These are phyloP conservation scores for Oligia latruncula DNA, from an alignment of 2,888 invertebrate species.

Conservation along the genomic window DNA sequence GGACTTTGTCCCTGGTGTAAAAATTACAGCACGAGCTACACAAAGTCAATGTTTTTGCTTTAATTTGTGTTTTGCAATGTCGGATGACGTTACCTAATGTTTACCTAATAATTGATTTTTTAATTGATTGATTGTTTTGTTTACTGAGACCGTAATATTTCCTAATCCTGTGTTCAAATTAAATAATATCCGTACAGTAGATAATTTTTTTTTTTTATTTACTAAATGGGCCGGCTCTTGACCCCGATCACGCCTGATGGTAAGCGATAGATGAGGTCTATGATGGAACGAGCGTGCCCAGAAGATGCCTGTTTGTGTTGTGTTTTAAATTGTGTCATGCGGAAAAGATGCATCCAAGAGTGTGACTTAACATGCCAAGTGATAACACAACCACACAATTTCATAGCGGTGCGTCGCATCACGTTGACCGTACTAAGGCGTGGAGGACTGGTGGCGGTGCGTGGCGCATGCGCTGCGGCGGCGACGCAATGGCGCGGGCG, in stretches of 20 bases:
- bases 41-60: neutral
- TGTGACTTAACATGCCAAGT: neutral
- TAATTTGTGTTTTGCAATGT: slow-evolving; percentile 5
- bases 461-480: slow-evolving; percentile 21
- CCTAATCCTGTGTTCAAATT: neutral
- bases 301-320: no score
- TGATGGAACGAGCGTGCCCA: no score
- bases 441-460: neutral
- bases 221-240: no score
- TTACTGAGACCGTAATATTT: slow-evolving; percentile 1
- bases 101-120: neutral
- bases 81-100: neutral
- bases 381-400: neutral
- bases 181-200: neutral
- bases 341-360: neutral
- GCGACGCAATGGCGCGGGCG: neutral
- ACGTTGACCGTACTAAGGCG: no score
- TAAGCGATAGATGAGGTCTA: no score
- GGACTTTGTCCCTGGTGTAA: no score
- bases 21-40: no score
- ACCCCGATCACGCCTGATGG: no score
- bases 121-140: no score
- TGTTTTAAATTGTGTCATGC: neutral
- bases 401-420: neutral
- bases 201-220: no score